phyloP scores from a whole-genome alignment of 2,113 vertebrate species.

The Porphyrio hochstetteri region DNA sequence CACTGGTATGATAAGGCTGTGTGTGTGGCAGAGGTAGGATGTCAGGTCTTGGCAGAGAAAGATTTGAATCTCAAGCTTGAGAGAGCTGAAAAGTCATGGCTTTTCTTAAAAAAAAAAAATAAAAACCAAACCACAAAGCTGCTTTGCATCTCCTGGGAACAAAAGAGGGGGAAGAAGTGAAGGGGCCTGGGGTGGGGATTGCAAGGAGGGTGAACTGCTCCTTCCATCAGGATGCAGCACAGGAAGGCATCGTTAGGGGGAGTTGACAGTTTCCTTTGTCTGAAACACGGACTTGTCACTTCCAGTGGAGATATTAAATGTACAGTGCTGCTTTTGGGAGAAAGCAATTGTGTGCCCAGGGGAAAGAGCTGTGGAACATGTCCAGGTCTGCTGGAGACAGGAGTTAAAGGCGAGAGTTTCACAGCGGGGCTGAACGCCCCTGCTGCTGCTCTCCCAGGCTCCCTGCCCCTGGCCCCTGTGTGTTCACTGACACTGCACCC shows the following conservation, averaged over 20 bases:
- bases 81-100: not conserved
- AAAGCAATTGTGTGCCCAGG: not conserved
- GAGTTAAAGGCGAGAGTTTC: not conserved
- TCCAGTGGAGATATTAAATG: not conserved
- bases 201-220: not conserved
- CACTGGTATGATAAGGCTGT: not conserved
- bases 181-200: not conserved
- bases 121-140: no score
- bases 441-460: not conserved
- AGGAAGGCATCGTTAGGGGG: slow-evolving; percentile 39
- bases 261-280: slow-evolving; percentile 43
- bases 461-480: not conserved
- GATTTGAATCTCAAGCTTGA: not conserved
- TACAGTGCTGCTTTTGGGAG: not conserved
- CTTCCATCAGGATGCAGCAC: slow-evolving; percentile 3
- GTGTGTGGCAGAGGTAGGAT: not conserved
- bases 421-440: not conserved
- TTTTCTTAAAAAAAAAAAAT: not conserved
- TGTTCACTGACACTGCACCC: not conserved
- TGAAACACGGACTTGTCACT: not conserved
- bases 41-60: not conserved
- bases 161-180: not conserved
- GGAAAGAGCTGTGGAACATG: not conserved
- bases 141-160: not conserved
- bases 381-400: not conserved